Evolutionary conservation across 2,888 invertebrate species (phyloP).

Genomic region (Xylocampa areola): DNA sequence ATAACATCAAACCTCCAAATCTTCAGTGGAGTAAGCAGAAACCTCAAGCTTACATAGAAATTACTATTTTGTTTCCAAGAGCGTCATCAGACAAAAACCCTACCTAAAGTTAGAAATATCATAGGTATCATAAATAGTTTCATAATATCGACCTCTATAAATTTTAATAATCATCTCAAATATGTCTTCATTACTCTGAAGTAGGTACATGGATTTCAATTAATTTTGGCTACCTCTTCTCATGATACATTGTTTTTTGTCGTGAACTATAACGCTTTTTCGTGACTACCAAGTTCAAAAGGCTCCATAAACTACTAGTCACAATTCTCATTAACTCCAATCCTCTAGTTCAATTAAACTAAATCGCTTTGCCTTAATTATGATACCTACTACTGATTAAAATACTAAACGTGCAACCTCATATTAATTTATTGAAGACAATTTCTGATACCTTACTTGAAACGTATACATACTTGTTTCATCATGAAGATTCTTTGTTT

Average conservation of each 20-base stretch:
- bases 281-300: constrained; percentile 28
- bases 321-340: constrained; percentile 31
- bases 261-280: constrained; percentile 22
- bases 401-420: constrained; percentile 7
- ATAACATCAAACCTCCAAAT: too few relatives aligned
- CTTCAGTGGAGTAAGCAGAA: too few relatives aligned
- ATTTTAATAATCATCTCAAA: not conserved
- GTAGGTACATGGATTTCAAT: not conserved
- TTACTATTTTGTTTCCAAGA: constrained; percentile 26
- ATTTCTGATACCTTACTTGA: constrained; percentile 8
- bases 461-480: too few relatives aligned
- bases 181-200: not conserved
- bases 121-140: not conserved
- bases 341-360: constrained; percentile 20
- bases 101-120: too few relatives aligned
- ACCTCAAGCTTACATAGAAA: constrained; percentile 16
- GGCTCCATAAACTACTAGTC: constrained; percentile 23
- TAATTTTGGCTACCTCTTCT: constrained; percentile 5
- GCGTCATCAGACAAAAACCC: constrained; percentile 1
- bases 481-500: too few relatives aligned
- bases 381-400: constrained; percentile 12
- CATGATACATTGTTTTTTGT: constrained; percentile 28
- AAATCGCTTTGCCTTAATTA: constrained; percentile 23
- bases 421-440: not conserved
- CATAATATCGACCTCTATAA: too few relatives aligned